Percentiles rank a stretch among this genome's conserved stretches.
Conservation (phyloP, 2,113 vertebrate species). For the Pimephales promelas region DNA sequence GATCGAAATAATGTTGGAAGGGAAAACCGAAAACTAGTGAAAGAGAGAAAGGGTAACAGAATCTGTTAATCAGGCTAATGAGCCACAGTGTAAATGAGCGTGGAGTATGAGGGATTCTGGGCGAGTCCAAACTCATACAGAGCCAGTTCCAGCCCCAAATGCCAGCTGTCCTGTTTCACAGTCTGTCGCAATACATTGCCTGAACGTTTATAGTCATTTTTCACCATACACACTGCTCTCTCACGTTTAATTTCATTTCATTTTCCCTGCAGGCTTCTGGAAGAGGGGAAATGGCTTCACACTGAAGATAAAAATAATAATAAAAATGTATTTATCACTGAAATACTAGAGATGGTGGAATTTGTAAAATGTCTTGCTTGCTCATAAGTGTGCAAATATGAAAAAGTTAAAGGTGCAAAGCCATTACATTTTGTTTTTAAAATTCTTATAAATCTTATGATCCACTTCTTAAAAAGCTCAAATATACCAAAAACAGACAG, state of each 20-base stretch:
- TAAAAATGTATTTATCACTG: not conserved
- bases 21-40: not conserved
- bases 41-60: conserved; percentile 6
- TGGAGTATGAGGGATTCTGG: conserved; percentile 50
- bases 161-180: not conserved
- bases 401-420: not conserved
- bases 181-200: not conserved
- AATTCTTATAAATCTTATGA: not conserved
- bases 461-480: not conserved
- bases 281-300: not conserved
- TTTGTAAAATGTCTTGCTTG: not conserved
- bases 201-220: conserved; percentile 7
- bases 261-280: conserved; percentile 4
- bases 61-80: conserved; percentile 49
- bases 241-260: not conserved
- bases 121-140: conserved; percentile 35
- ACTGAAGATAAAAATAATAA: conserved; percentile 9
- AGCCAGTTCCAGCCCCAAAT: conserved; percentile 43
- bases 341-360: not conserved
- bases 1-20: conserved; percentile 40
- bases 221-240: not conserved
- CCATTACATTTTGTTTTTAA: not conserved
- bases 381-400: not conserved
- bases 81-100: conserved; percentile 53
- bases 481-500: no score